Conservation (phyloP, 2,888 invertebrate genomes). For the Cerastis rubricosa region DNA sequence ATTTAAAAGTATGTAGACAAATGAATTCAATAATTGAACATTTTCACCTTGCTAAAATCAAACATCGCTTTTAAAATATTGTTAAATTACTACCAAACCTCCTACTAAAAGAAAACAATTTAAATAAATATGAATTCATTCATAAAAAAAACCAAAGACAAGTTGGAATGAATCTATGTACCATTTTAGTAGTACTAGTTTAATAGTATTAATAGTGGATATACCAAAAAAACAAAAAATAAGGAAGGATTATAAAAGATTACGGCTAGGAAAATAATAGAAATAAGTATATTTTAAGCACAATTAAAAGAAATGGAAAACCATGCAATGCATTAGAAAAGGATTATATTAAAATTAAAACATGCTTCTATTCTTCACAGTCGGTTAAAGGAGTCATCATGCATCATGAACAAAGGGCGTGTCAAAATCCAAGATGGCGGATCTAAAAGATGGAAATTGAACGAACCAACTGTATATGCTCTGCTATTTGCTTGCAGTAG, state of each 20-base stretch:
- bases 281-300: neutral
- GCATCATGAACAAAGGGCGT: constrained; percentile 54
- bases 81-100: neutral
- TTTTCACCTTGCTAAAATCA: no score
- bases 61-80: neutral
- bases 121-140: neutral
- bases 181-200: no score
- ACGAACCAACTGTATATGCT: constrained; percentile 91
- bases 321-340: neutral
- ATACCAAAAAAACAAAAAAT: neutral
- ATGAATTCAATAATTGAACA: neutral
- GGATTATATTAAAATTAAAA: constrained; percentile 15
- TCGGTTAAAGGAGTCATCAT: constrained; percentile 20
- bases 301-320: neutral
- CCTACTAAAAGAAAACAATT: neutral
- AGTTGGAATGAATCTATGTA: neutral
- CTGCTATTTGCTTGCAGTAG: constrained; percentile 91
- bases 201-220: neutral
- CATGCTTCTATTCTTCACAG: constrained; percentile 20
- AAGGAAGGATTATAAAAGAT: neutral
- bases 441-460: constrained; percentile 70
- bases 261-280: neutral
- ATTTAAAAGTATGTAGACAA: neutral
- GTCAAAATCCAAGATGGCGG: constrained; percentile 68
- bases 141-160: neutral